Base-by-base conservation (phyloP, 2,888 invertebrate species). In the Acanthosepion lycidas region DNA sequence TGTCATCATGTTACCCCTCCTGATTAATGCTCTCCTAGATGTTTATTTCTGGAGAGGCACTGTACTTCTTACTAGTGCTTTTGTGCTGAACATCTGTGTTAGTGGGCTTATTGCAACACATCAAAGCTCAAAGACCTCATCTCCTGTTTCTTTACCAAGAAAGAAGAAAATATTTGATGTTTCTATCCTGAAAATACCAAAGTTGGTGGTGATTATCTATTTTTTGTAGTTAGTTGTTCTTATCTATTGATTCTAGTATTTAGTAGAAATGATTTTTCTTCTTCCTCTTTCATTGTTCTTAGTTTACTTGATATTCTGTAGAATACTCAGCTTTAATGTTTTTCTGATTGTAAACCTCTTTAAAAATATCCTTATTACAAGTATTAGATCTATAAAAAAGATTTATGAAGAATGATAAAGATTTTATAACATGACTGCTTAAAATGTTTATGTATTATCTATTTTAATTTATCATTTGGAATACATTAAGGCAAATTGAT, bases 31-130 rank as follows among this genome's bases (percentile, higher is more conserved):
- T 42, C 92, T 92, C 42, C 42, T 92, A 49, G 92, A 92, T 26
- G 20, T 92, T 26, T 92, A 92, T 48, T 92, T 92, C 92, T 92
- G 92, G 92, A 42, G 49, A 92, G 92, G 92, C 6, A 92, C 92
- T 2, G 12, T 92, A 23, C 92, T 92, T 49, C 28, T 92, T 49
- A 48, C 9, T 49, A 92, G 92, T 42, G 92, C 48, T 26, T 42
- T 92, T 49, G 23, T 92, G 0, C 92, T 92, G 48, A 92, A 92
- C 42, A 92, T 92, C 49, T 26, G 42, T 49, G 42, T 92, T 28
- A 23, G 26, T 92, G 92, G 92, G 26, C 49, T 92, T 42, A 42
- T 92, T 23, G 92, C 92, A 42, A 92, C 92, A n/a, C 15, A 78
- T 28, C 28, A 78, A 78, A n/a, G n/a, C 28, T 15, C 78, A 28